Evolutionary conservation across 2,797 vertebrate species (phyloP).

Genomic region (Poliocrania exsul): DNA sequence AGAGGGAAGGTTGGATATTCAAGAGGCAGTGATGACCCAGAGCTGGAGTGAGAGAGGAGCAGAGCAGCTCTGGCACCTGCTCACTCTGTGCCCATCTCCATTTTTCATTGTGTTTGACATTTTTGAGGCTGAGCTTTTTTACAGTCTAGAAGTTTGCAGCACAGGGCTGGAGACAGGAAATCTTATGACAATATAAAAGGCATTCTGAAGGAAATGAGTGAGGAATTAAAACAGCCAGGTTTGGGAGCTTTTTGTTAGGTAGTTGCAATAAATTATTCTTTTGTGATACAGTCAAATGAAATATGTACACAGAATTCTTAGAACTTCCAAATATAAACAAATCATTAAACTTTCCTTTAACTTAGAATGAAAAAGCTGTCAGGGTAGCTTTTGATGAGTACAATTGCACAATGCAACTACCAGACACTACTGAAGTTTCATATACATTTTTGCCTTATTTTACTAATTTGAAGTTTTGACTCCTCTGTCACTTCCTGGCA

Average conservation of each 20-base stretch:
- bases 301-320: constrained; percentile 55
- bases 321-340: constrained; percentile 72
- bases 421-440: constrained; percentile 36
- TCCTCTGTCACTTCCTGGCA: constrained; percentile 48
- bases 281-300: constrained; percentile 68
- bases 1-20: neutral
- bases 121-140: constrained; percentile 52
- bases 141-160: constrained; percentile 31
- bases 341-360: constrained; percentile 68
- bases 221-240: constrained; percentile 5
- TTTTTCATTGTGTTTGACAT: constrained; percentile 49
- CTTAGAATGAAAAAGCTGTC: constrained; percentile 68
- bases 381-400: constrained; percentile 59
- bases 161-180: constrained; percentile 14
- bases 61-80: constrained; percentile 34
- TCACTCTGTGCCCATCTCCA: constrained; percentile 36
- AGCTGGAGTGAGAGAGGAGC: constrained; percentile 28
- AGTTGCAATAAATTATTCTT: constrained; percentile 70
- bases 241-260: constrained; percentile 57
- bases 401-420: constrained; percentile 51
- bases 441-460: constrained; percentile 50
- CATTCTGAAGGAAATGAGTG: constrained; percentile 55
- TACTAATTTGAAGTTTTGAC: constrained; percentile 58
- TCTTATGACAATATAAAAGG: constrained; percentile 40
- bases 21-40: neutral